Conservation (phyloP, 2,113 vertebrate species). For the Pteronura brasiliensis region DNA sequence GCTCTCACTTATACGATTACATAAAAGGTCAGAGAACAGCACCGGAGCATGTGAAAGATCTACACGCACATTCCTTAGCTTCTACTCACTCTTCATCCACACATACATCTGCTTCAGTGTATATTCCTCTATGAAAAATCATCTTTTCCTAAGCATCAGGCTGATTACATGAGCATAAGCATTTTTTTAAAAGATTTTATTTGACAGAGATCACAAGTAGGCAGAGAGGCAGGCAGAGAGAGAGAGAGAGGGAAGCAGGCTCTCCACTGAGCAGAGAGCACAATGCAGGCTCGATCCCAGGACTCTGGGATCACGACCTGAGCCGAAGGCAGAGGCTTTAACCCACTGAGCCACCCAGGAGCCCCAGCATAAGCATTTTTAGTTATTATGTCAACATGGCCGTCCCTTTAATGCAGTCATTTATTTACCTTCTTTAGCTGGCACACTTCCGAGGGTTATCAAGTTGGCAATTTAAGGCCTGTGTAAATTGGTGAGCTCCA, state of each 20-base stretch:
- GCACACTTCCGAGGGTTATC: conserved; percentile 22
- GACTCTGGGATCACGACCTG: no score
- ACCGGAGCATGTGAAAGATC: background rate
- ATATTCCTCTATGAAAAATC: background rate
- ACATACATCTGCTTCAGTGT: background rate
- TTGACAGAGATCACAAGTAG: no score
- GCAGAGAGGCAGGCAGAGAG: no score
- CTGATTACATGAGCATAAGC: background rate
- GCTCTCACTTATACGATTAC: background rate
- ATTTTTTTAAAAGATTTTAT: background rate
- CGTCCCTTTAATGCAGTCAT: background rate
- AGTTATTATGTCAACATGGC: background rate
- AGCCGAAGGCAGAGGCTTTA: no score
- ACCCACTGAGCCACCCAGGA: no score
- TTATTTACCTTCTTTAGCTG: conserved; percentile 22
- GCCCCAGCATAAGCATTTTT: background rate
- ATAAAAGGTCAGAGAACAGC: background rate
- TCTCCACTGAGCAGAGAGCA: no score
- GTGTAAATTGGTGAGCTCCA: conserved; percentile 13
- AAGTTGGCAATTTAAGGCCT: conserved; percentile 11
- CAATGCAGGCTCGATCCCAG: no score
- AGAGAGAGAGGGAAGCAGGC: no score
- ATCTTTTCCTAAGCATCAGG: background rate
- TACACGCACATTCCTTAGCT: background rate
- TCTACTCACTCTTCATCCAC: background rate